Conservation (phyloP, 2,113 vertebrate genomes). For the Aegotheles bennettii region DNA sequence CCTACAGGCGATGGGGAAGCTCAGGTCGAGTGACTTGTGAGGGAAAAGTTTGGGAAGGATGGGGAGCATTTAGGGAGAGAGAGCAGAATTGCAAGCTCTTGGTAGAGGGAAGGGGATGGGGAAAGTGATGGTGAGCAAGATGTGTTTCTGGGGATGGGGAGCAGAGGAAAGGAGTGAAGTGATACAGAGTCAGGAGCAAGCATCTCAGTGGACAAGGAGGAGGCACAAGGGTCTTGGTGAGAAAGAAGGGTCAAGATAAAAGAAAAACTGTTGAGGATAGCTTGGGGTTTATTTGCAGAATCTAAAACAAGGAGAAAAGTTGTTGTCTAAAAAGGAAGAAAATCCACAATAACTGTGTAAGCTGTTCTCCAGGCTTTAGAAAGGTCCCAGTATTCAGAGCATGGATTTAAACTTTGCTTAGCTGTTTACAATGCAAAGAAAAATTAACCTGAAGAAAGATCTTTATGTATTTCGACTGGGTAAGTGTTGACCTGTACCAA, state of each 20-base stretch:
- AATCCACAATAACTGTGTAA: neutral
- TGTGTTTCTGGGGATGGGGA: neutral
- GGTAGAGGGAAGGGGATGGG: neutral
- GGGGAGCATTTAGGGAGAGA: neutral
- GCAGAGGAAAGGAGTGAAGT: neutral
- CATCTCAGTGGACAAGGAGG: neutral
- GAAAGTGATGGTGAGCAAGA: neutral
- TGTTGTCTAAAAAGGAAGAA: neutral
- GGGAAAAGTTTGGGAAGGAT: neutral
- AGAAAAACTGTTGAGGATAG: neutral
- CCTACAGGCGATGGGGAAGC: neutral
- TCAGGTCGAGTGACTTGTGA: neutral
- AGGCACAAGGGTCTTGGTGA: accelerated
- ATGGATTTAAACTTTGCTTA: neutral
- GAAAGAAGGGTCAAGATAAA: neutral
- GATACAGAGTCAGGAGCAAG: accelerated
- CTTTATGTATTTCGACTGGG: neutral
- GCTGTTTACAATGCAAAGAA: neutral
- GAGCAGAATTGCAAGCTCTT: neutral
- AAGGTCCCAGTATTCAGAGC: neutral
- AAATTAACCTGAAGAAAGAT: neutral
- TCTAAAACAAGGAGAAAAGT: neutral
- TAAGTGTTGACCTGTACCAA: neutral
- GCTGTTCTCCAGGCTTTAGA: neutral
- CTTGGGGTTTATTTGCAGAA: neutral